Evolutionary conservation across 1,140 invertebrate genomes (phyloP).

Genomic region (Agrypnia vestita): DNA sequence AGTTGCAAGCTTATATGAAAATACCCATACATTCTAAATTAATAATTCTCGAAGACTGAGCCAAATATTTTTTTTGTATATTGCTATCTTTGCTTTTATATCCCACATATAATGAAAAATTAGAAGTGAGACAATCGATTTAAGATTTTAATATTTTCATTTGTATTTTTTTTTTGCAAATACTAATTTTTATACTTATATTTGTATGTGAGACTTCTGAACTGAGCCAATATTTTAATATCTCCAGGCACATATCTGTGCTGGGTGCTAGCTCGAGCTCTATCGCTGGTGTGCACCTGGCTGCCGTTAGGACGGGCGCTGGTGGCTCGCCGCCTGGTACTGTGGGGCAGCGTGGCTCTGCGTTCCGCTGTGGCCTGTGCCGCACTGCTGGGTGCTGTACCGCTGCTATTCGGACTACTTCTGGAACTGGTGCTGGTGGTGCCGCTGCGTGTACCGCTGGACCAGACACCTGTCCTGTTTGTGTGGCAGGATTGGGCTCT

Average conservation of each 20-base stretch:
- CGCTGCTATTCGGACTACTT: slow-evolving; percentile 92
- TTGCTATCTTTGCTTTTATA: no score
- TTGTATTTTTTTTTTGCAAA: no score
- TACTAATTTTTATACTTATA: no score
- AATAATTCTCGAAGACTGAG: no score
- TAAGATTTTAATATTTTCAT: no score
- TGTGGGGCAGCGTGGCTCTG: slow-evolving; percentile 81
- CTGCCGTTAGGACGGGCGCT: slow-evolving; percentile 89
- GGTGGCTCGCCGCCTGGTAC: slow-evolving; percentile 82
- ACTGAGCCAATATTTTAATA: not conserved
- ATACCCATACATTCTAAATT: no score
- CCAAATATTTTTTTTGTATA: no score
- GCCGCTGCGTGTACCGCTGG: slow-evolving; percentile 92
- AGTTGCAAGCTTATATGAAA: no score
- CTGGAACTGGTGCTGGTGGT: slow-evolving; percentile 92
- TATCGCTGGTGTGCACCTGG: slow-evolving; percentile 88
- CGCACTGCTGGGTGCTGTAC: slow-evolving; percentile 91
- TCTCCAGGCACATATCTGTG: slow-evolving; percentile 88
- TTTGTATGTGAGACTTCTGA: no score
- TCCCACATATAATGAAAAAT: no score
- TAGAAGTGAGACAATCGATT: no score
- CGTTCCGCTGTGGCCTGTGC: slow-evolving; percentile 83
- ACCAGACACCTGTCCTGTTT: slow-evolving; percentile 96
- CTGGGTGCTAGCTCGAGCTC: slow-evolving; percentile 87
- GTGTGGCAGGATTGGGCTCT: slow-evolving; percentile 98